These are phyloP conservation scores for Synanthedon vespiformis DNA, from an alignment of 2,888 invertebrate species.

Conservation along the genomic window DNA sequence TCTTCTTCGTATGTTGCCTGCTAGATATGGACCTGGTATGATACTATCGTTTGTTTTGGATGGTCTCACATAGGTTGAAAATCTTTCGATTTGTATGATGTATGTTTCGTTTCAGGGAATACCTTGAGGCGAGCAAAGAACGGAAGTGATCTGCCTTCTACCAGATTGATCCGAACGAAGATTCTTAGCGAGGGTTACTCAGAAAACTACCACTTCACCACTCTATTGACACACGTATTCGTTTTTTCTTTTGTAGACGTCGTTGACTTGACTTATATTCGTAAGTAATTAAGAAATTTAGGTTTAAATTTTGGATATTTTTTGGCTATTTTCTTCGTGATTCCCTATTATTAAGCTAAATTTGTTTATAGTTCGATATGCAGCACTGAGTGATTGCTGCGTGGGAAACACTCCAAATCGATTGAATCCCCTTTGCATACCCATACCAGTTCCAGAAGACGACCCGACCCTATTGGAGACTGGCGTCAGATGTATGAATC, in stretches of 20 bases:
- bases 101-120: not conserved
- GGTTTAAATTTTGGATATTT: too few species aligned
- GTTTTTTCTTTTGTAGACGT: conserved; percentile 13
- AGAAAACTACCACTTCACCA: conserved; percentile 18
- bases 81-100: too few species aligned
- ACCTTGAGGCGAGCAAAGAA: conserved; percentile 17
- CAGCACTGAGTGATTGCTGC: conserved; percentile 6
- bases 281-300: not conserved
- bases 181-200: conserved; percentile 21
- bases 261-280: not conserved
- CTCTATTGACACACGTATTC: conserved; percentile 14
- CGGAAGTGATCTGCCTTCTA: conserved; percentile 23
- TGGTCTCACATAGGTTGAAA: too few species aligned
- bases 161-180: conserved; percentile 20
- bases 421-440: conserved; percentile 16
- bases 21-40: conserved; percentile 29
- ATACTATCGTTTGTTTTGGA: not conserved
- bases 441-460: conserved; percentile 4
- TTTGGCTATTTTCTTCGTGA: not conserved
- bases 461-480: conserved; percentile 2
- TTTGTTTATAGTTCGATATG: conserved; percentile 2
- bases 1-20: conserved; percentile 27
- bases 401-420: conserved; percentile 19
- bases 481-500: conserved; percentile 2
- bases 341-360: not conserved